Conservation (phyloP, 2,888 invertebrate species). For the Amiota communis region DNA sequence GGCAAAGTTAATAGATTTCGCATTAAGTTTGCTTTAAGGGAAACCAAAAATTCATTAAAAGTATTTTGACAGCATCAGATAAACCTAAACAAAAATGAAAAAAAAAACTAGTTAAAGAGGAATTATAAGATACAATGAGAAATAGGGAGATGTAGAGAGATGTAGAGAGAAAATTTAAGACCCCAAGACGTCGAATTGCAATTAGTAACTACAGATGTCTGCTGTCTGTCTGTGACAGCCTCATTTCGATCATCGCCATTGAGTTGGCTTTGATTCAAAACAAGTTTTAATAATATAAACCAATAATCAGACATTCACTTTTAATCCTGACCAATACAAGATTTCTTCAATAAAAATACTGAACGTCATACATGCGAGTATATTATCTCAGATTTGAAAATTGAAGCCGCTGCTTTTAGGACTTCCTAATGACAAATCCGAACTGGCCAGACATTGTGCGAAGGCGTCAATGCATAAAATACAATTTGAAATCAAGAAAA, state of each 20-base stretch:
- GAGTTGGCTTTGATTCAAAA: conserved; percentile 43
- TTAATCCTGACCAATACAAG: conserved; percentile 45
- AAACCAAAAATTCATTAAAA: conserved; percentile 50
- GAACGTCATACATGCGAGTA: too few species aligned
- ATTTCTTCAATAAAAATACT: conserved; percentile 61
- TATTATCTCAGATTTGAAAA: not conserved
- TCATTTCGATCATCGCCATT: conserved; percentile 29
- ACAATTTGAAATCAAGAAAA: not conserved
- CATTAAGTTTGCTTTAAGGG: conserved; percentile 55
- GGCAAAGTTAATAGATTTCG: conserved; percentile 60
- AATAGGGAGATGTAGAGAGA: not conserved
- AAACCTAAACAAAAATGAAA: conserved; percentile 10
- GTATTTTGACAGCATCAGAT: conserved; percentile 60
- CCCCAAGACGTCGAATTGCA: conserved; percentile 42
- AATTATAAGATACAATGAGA: not conserved
- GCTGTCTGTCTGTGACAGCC: conserved; percentile 45
- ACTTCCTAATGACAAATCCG: not conserved
- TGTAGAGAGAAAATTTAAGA: not conserved
- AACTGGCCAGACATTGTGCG: not conserved
- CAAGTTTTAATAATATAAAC: not conserved
- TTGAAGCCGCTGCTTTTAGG: conserved; percentile 7
- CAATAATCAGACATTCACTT: conserved; percentile 11
- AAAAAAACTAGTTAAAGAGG: not conserved
- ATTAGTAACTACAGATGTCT: conserved; percentile 66
- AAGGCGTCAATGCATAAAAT: not conserved